Evolutionary conservation across 2,113 vertebrate species (phyloP).

Genomic region (Orthonyx spaldingii): DNA sequence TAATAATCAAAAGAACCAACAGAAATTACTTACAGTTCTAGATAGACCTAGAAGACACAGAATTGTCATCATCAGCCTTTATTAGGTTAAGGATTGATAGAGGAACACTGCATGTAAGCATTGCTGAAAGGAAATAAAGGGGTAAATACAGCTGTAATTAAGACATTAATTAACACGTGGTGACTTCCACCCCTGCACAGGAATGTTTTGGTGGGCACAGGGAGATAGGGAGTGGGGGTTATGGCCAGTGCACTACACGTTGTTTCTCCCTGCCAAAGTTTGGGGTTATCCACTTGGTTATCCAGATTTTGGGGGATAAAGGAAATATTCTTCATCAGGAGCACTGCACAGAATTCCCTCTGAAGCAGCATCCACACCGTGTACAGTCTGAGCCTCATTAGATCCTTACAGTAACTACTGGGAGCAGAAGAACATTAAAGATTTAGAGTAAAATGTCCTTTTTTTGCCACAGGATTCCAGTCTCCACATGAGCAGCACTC

Average conservation of each 20-base stretch:
- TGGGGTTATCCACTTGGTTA: not conserved
- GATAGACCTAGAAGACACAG: rapidly evolving
- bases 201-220: rapidly evolving
- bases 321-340: not conserved
- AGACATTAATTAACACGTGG: not conserved
- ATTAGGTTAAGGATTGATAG: not conserved
- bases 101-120: rapidly evolving
- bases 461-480: not conserved
- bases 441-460: not conserved
- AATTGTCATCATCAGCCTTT: not conserved
- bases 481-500: rapidly evolving
- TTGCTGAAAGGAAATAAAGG: not conserved
- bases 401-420: rapidly evolving
- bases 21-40: not conserved
- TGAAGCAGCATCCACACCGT: rapidly evolving
- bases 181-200: rapidly evolving
- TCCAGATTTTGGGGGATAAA: not conserved
- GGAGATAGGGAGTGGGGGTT: not conserved
- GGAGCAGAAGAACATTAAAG: not conserved
- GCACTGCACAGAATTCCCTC: not conserved
- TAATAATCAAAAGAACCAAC: not conserved
- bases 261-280: not conserved
- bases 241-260: not conserved
- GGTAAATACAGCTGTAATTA: not conserved
- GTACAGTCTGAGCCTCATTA: not conserved